phyloP scores from a whole-genome alignment of 2,113 vertebrate genomes.

The Silurus glanis region DNA sequence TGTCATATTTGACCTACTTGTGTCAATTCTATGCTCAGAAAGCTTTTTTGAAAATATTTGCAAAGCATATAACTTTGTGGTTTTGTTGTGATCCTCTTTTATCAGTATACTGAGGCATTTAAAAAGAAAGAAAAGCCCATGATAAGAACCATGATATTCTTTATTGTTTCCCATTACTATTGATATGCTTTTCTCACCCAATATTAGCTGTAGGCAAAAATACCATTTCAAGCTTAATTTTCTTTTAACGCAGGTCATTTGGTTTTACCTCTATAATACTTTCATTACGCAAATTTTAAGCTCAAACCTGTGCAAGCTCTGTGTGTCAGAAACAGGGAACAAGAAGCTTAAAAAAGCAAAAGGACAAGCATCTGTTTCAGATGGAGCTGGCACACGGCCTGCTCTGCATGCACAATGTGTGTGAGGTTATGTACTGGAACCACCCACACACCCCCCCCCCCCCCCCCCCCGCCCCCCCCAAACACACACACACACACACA shows the following conservation, averaged over 20 bases:
- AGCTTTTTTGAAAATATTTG: neutral
- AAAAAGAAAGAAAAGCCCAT: neutral
- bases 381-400: neutral
- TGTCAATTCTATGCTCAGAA: neutral
- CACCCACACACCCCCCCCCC: too few species aligned
- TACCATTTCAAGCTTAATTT: neutral
- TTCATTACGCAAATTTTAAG: neutral
- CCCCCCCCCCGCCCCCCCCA: too few species aligned
- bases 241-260: neutral
- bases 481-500: conserved; percentile 10
- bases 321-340: neutral
- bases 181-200: neutral
- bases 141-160: neutral
- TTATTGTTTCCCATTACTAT: neutral
- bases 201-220: neutral
- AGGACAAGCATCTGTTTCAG: neutral
- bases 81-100: neutral
- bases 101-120: neutral
- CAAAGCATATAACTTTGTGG: neutral
- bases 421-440: neutral
- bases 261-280: neutral
- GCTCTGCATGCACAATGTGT: neutral
- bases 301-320: neutral
- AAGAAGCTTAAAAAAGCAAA: conserved; percentile 6
- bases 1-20: conserved; percentile 18